Percentiles rank a stretch among this genome's conserved stretches.
Evolutionary conservation across 2,888 invertebrate genomes (phyloP).

Genomic region (Eurois occulta): DNA sequence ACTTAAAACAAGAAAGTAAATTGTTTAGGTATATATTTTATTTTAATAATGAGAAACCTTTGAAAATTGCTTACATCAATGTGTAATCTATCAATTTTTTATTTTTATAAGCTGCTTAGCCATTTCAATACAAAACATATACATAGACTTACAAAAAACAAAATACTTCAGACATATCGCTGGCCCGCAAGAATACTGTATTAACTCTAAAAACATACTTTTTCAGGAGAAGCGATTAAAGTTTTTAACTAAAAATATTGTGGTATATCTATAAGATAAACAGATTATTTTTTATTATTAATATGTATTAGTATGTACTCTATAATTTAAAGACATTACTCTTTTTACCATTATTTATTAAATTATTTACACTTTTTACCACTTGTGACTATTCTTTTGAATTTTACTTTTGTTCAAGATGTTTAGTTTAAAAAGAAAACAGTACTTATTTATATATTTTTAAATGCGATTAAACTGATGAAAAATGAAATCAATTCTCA

Average conservation of each 20-base stretch:
- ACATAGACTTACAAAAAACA: too few species aligned
- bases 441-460: constrained; percentile 34
- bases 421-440: constrained; percentile 45
- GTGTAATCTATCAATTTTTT: too few species aligned
- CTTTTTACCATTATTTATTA: constrained; percentile 44
- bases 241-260: constrained; percentile 8
- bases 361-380: constrained; percentile 54
- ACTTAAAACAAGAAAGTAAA: too few species aligned
- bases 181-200: constrained; percentile 12
- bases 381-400: constrained; percentile 50
- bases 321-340: constrained; percentile 46
- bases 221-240: constrained; percentile 6
- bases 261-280: constrained; percentile 18
- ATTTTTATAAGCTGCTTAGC: too few species aligned
- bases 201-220: constrained; percentile 5
- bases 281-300: constrained; percentile 24
- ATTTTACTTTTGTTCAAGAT: constrained; percentile 38
- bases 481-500: not conserved
- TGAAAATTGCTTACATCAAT: too few species aligned
- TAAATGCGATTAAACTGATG: constrained; percentile 11
- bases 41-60: too few species aligned
- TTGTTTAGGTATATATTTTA: too few species aligned
- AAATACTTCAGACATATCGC: not conserved
- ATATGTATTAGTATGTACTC: constrained; percentile 42
- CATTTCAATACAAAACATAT: too few species aligned